These are phyloP conservation scores for Limosa lapponica DNA, from an alignment of 2,797 vertebrate species.

Conservation along the genomic window DNA sequence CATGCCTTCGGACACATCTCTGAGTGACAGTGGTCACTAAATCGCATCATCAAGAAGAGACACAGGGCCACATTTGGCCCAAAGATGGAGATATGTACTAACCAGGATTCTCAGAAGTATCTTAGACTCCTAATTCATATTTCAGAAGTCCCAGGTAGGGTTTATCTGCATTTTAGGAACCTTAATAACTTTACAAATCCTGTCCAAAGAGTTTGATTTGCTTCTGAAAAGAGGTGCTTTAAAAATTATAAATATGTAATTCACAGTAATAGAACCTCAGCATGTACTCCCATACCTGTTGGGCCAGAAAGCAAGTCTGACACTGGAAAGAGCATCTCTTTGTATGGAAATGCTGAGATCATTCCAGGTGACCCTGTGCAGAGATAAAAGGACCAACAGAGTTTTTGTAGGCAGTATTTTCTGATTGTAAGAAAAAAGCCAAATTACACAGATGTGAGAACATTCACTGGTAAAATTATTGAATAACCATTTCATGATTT, in stretches of 20 bases:
- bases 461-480: not conserved
- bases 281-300: not conserved
- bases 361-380: not conserved
- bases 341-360: not conserved
- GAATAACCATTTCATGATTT: not conserved
- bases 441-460: not conserved
- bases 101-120: not conserved
- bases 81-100: not conserved
- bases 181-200: not conserved
- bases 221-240: conserved; percentile 15
- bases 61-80: not conserved
- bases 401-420: not conserved
- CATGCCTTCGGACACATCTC: not conserved
- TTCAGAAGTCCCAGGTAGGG: not conserved
- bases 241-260: conserved; percentile 7
- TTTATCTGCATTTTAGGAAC: not conserved
- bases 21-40: not conserved
- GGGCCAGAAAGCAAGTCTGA: not conserved
- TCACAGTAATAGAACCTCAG: not conserved
- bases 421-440: not conserved
- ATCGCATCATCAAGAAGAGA: not conserved
- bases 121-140: not conserved
- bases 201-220: not conserved
- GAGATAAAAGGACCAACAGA: not conserved
- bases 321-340: not conserved